These are phyloP conservation scores for Sebastes iracundus DNA, from an alignment of 2,797 vertebrate species.

Conservation along the genomic window DNA sequence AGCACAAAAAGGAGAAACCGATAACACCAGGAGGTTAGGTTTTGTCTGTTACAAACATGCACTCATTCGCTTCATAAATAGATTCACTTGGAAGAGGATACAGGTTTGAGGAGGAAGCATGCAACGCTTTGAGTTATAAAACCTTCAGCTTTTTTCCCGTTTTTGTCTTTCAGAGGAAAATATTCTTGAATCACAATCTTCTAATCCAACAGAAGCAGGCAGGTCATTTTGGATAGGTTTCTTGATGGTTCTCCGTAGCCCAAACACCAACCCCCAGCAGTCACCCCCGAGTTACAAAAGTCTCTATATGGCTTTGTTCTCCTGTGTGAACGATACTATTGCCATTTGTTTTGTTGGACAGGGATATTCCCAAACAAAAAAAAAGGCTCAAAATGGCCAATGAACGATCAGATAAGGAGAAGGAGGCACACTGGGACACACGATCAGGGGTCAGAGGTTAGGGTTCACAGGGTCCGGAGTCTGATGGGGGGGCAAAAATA, in stretches of 20 bases:
- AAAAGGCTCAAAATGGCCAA: constrained; percentile 83
- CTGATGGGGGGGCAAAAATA: constrained; percentile 44
- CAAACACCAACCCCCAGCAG: constrained; percentile 56
- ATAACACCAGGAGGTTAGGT: constrained; percentile 81
- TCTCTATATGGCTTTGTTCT: constrained; percentile 99
- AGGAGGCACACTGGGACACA: constrained; percentile 82
- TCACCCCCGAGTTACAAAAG: constrained; percentile 78
- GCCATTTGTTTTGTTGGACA: constrained; percentile 84
- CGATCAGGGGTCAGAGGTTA: constrained; percentile 75
- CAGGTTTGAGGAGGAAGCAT: constrained; percentile 88
- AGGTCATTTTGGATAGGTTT: constrained; percentile 76
- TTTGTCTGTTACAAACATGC: constrained; percentile 87
- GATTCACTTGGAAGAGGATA: constrained; percentile 86
- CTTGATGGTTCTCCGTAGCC: constrained; percentile 68
- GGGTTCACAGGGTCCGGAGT: constrained; percentile 77
- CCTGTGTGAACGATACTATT: constrained; percentile 92
- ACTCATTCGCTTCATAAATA: constrained; percentile 87
- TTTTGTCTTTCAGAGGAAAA: constrained; percentile 70
- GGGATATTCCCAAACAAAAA: constrained; percentile 71
- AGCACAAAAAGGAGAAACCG: constrained; percentile 74
- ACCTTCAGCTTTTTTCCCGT: constrained; percentile 66
- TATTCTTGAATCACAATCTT: constrained; percentile 70
- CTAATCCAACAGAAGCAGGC: constrained; percentile 76
- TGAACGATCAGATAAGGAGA: constrained; percentile 82
- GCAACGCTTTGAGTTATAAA: constrained; percentile 84